Base-by-base conservation (phyloP, 2,797 vertebrate species). In the Rhincodon typus region DNA sequence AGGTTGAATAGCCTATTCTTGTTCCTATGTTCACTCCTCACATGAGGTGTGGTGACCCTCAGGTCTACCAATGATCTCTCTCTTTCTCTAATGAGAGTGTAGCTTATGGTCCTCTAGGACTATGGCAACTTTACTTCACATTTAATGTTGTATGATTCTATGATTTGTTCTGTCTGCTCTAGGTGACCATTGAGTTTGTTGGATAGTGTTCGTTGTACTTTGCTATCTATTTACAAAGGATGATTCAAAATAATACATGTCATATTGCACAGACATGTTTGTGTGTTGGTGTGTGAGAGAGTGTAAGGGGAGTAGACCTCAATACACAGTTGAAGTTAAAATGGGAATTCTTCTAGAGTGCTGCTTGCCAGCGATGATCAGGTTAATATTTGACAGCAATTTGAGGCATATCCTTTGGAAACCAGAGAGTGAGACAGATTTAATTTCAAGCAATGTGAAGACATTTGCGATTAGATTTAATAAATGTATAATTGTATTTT, bases 401-500 rank as follows among this genome's bases (percentile, higher is more conserved):
- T 25, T 7, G 38, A 74, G 69, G 4, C 4, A 72, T 46, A 30
- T 72, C 50, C 42, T 94, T 50, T 12, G 23, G 38, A 74, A 94
- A 46, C n/a, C 66, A 57, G n/a, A 94, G 66, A 62, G 10, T 94
- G 69, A 3, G 86, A 95, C 96, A 88, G 72, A 79, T 93, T 96
- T 95, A 96, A 96, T 96, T 96, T 77, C 96, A 86, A 72, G 69
- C 67, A 86, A 93, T 50, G 69, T 91, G 95, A 96, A 34, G 94
- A 42, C 86, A 95, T 93, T 77, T 96, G 86, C 87, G 95, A 95
- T 96, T 95, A 96, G 46, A 95, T 50, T 90, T 79, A 96, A 96
- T 96, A 96, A 66, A 96, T 96, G 57, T 88, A 95, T 96, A 96
- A 96, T 96, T 96, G 91, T 90, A 79, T 95, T 67, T 46, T 50